These are phyloP conservation scores for Synergus laeviventris DNA, from an alignment of 2,888 invertebrate genomes.

Conservation along the genomic window DNA sequence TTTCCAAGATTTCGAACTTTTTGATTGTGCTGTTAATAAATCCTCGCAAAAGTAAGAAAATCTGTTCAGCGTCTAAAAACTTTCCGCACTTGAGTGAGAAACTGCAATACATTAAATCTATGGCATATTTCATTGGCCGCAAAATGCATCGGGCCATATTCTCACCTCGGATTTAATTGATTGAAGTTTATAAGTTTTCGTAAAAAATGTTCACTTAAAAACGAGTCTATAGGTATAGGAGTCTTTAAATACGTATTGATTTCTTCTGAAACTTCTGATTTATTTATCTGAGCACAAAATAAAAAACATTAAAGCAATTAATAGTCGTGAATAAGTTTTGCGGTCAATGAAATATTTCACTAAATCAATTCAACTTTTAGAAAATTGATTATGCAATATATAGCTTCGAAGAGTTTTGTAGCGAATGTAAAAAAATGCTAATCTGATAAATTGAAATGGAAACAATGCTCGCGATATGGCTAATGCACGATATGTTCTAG, in stretches of 20 bases:
- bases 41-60: not conserved
- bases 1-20: not conserved
- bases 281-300: not conserved
- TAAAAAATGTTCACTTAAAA: not conserved
- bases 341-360: not conserved
- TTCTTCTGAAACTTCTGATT: not conserved
- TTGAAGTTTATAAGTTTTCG: not conserved
- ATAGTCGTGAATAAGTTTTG: not conserved
- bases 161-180: not conserved
- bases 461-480: not conserved
- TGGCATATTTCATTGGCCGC: conserved; percentile 1
- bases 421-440: no score
- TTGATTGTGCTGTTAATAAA: not conserved
- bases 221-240: not conserved
- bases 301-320: not conserved
- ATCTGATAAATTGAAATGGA: not conserved
- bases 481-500: not conserved
- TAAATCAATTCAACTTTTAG: not conserved
- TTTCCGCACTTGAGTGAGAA: not conserved
- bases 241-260: not conserved
- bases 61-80: not conserved
- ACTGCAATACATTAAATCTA: conserved; percentile 2
- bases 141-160: not conserved
- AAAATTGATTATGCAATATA: not conserved
- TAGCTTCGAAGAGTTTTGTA: not conserved